phyloP scores from a whole-genome alignment of 53 echinoderm and acorn worm genomes.

The Luidia sarsii region DNA sequence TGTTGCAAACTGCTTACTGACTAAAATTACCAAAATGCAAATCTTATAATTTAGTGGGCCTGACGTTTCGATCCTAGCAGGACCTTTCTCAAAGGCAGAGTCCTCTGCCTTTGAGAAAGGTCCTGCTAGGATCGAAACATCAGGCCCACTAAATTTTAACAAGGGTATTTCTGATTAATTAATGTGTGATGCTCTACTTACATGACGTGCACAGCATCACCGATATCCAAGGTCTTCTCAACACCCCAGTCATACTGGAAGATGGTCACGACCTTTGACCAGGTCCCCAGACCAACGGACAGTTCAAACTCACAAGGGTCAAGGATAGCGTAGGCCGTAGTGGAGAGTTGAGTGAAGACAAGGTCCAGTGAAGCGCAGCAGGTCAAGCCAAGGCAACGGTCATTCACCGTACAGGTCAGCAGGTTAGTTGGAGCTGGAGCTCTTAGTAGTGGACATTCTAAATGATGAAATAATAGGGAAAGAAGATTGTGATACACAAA shows the following conservation, averaged over 20 bases:
- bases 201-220: conserved; percentile 11
- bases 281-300: conserved; percentile 50
- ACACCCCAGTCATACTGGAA: conserved; percentile 46
- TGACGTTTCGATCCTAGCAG: too few species aligned
- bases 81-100: too few species aligned
- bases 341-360: conserved; percentile 43
- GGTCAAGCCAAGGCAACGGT: conserved; percentile 35
- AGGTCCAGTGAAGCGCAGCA: conserved; percentile 52
- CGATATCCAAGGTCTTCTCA: conserved; percentile 19
- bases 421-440: conserved; percentile 5
- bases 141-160: too few species aligned
- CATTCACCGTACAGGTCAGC: conserved; percentile 1
- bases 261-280: conserved; percentile 21
- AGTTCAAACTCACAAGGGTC: conserved; percentile 54
- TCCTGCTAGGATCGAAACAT: too few species aligned
- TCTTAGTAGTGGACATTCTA: conserved; percentile 22
- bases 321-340: conserved; percentile 29
- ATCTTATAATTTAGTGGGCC: too few species aligned
- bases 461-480: too few species aligned
- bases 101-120: too few species aligned
- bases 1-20: too few species aligned
- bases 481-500: too few species aligned
- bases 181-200: too few species aligned
- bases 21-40: too few species aligned
- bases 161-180: too few species aligned